These are phyloP conservation scores for Huso huso DNA, from an alignment of 2,797 vertebrate species.

Conservation along the genomic window DNA sequence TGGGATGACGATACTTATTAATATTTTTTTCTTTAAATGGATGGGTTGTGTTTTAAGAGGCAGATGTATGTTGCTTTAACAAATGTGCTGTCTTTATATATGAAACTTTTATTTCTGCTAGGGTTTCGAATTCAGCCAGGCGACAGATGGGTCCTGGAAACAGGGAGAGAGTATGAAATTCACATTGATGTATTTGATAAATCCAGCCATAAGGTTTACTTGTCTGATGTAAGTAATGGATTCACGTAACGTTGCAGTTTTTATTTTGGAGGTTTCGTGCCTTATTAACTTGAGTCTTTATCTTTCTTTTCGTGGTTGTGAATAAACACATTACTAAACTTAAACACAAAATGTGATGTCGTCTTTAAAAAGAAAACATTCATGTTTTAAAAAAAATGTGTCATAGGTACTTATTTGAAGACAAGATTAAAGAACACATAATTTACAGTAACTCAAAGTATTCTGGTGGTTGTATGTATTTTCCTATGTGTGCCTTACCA, in stretches of 20 bases:
- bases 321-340: too few species aligned
- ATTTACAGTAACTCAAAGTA: too few species aligned
- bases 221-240: constrained; percentile 78
- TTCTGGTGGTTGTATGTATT: too few species aligned
- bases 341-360: too few species aligned
- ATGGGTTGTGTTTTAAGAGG: too few species aligned
- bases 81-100: too few species aligned
- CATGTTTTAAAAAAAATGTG: too few species aligned
- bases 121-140: constrained; percentile 84
- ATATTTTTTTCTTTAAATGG: background rate
- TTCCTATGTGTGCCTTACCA: too few species aligned
- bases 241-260: background rate
- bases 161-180: constrained; percentile 70
- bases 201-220: constrained; percentile 78
- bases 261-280: background rate
- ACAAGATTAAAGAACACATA: too few species aligned
- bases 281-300: background rate
- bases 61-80: too few species aligned
- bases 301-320: background rate
- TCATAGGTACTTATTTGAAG: too few species aligned
- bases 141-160: constrained; percentile 89
- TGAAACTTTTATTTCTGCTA: constrained; percentile 32
- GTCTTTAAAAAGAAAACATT: too few species aligned
- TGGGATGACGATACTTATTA: constrained; percentile 9
- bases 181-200: constrained; percentile 86